Evolutionary conservation across 2,888 invertebrate genomes (phyloP).

Genomic region (Eumerus sabulonum): DNA sequence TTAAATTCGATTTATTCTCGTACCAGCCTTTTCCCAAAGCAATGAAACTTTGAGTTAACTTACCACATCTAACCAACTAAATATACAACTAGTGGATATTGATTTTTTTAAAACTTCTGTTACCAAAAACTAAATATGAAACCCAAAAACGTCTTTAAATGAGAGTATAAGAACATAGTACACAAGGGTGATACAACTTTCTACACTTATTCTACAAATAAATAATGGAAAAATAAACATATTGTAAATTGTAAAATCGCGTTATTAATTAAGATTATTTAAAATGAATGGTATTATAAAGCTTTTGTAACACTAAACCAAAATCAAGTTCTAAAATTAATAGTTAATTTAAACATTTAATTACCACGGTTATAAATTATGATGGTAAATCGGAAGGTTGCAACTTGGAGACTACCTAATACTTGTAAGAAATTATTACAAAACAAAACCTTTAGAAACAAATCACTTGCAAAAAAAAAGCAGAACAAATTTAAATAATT

Average conservation of each 20-base stretch:
- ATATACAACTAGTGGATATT: no score
- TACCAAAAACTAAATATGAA: no score
- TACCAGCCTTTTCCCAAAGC: background rate
- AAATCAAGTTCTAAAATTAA: slow-evolving; percentile 12
- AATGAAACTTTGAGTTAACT: no score
- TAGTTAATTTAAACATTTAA: slow-evolving; percentile 1
- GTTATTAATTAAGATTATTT: slow-evolving; percentile 49
- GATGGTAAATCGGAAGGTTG: slow-evolving; percentile 55
- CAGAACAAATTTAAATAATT: slow-evolving; percentile 42
- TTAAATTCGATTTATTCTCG: slow-evolving; percentile 49
- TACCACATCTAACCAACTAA: no score
- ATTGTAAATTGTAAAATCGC: slow-evolving; percentile 53
- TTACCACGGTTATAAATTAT: slow-evolving; percentile 65
- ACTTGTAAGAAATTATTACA: slow-evolving; percentile 19
- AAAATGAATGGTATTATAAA: slow-evolving; percentile 37
- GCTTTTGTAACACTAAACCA: slow-evolving; percentile 42
- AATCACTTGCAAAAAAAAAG: slow-evolving; percentile 21
- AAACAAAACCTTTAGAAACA: slow-evolving; percentile 40
- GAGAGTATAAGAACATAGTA: no score
- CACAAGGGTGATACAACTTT: slow-evolving; percentile 27
- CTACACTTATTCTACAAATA: slow-evolving; percentile 36
- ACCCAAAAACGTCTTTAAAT: no score
- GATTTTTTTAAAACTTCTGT: no score
- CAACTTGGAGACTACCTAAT: slow-evolving; percentile 36
- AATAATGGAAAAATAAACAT: slow-evolving; percentile 20